Evolutionary conservation across 2,797 vertebrate species (phyloP), one percentile per base, ranked within the genome.

Genomic region (Gila robusta): DNA sequence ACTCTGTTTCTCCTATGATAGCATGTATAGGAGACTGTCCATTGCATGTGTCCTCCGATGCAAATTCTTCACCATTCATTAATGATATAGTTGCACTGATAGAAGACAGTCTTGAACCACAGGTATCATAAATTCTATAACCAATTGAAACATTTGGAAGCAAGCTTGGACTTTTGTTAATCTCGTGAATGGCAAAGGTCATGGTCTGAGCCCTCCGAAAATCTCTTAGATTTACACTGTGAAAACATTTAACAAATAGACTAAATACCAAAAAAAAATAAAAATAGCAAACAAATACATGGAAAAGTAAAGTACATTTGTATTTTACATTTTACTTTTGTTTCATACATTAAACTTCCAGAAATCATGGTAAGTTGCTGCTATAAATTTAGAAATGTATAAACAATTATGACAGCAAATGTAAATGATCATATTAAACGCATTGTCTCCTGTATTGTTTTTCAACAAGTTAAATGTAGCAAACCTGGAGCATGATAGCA

Each of bases 401-500:
- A n/a, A n/a, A n/a, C n/a, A n/a, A n/a, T n/a, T n/a, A n/a, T n/a
- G n/a, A n/a, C n/a, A n/a, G 14, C 12, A 47, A 26, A 66, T 16
- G 26, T 32, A 64, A 62, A 64, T 64, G 1, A 62, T 62, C 11
- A 62, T 62, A 26, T 28, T 64, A 64, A 64, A 52, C 17, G 1
- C 1, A 12, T 54, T 7, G 12, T 54, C 2, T 6, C 26, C 41
- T 49, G n/a, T 8, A 23, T n/a, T 8, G 7, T 47, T 28, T 44
- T 26, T 71, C 23, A 2, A 14, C 1, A 54, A 54, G 28, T 54
- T 54, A 76, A 76, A 76, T 35, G 35, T 35, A 26, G 90, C 90
- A 82, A 71, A 96, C 95, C 94, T 94, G 44, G 93, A 94, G 87
- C 95, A 95, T 6, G 59, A 87, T 23, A 94, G 88, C 77, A 79